Evolutionary conservation across 2,888 invertebrate genomes (phyloP).

Genomic region (Carterocephalus palaemon): DNA sequence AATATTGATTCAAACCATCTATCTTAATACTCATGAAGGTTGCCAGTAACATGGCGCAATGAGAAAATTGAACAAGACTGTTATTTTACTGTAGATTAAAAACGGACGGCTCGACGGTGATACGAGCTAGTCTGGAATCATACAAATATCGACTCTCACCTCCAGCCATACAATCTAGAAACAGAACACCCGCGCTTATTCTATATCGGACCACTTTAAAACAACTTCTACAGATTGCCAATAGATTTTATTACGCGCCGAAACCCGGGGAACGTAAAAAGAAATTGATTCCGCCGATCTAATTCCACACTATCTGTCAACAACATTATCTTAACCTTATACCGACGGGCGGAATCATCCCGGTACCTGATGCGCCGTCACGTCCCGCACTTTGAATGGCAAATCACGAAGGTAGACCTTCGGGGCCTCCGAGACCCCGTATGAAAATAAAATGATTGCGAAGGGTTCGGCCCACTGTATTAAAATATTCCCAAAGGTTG

Average conservation of each 20-base stretch:
- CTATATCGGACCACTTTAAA: conserved; percentile 4
- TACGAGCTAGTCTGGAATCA: too few species aligned
- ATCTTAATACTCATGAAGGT: too few species aligned
- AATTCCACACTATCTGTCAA: conserved; percentile 62
- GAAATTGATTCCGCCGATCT: conserved; percentile 59
- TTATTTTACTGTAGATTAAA: too few species aligned
- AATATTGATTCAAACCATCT: too few species aligned
- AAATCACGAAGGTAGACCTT: conserved; percentile 75
- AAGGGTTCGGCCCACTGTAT: conserved; percentile 64
- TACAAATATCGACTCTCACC: too few species aligned
- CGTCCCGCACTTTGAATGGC: conserved; percentile 63
- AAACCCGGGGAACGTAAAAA: conserved; percentile 28
- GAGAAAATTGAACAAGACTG: too few species aligned
- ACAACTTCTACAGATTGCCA: conserved; percentile 8
- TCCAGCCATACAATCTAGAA: too few species aligned
- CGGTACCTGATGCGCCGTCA: conserved; percentile 40
- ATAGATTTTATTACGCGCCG: conserved; percentile 18
- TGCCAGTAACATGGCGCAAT: too few species aligned
- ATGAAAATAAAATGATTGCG: conserved; percentile 78
- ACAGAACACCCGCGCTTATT: too few species aligned
- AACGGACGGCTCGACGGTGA: too few species aligned
- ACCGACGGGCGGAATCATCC: conserved; percentile 27
- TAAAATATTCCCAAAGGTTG: conserved; percentile 71
- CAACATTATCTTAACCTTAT: conserved; percentile 64
- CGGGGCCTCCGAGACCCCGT: conserved; percentile 66